Conservation (phyloP, 2,888 invertebrate species). For the Pandemis heparana region DNA sequence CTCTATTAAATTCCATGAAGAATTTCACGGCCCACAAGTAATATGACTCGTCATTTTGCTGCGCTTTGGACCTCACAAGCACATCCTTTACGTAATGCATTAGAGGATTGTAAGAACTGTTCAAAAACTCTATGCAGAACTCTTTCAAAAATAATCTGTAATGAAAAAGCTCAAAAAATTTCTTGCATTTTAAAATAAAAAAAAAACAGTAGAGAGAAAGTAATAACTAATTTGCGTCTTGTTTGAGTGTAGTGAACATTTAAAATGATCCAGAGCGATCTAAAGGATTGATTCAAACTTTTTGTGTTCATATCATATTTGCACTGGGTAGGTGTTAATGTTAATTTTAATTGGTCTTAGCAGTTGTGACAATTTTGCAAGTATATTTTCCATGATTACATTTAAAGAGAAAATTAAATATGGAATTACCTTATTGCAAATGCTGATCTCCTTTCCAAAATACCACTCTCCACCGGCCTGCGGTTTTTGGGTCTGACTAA, state of each 20-base stretch:
- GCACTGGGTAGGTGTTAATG: too few relatives aligned
- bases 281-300: too few relatives aligned
- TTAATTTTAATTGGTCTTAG: not conserved
- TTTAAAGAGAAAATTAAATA: not conserved
- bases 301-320: too few relatives aligned
- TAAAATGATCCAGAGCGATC: too few relatives aligned
- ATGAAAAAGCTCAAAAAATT: slow-evolving; percentile 57
- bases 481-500: slow-evolving; percentile 90
- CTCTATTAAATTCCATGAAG: slow-evolving; percentile 98
- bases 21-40: slow-evolving; percentile 97
- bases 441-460: slow-evolving; percentile 92
- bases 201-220: not conserved
- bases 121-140: slow-evolving; percentile 97
- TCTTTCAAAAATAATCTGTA: slow-evolving; percentile 95
- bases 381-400: too few relatives aligned
- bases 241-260: not conserved
- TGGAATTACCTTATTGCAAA: slow-evolving; percentile 89
- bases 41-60: slow-evolving; percentile 96
- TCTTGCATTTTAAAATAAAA: not conserved
- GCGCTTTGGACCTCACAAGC: slow-evolving; percentile 88
- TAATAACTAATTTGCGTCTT: too few relatives aligned
- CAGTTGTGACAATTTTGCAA: not conserved
- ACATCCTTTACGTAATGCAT: slow-evolving; percentile 95
- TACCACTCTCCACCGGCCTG: slow-evolving; percentile 87
- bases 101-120: slow-evolving; percentile 96